A percentile compares a stretch with the other conserved stretches of the same genome.
These are phyloP conservation scores for Drosophila yakuba DNA, from an alignment of 1,140 invertebrate genomes.

Conservation along the genomic window DNA sequence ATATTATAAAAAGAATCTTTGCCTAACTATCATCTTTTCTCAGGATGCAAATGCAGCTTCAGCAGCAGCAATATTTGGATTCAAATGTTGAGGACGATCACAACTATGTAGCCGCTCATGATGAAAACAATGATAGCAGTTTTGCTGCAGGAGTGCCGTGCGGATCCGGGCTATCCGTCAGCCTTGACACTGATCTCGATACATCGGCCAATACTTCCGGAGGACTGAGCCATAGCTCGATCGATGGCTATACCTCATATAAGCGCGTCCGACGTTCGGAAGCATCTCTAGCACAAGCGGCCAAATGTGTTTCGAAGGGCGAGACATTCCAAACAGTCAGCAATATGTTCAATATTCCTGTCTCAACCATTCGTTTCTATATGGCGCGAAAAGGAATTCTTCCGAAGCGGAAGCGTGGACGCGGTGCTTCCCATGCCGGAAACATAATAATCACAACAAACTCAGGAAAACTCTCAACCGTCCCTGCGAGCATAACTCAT, in stretches of 20 bases:
- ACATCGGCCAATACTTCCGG: constrained; percentile 56
- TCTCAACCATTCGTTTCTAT: constrained; percentile 93
- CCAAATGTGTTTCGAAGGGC: constrained; percentile 91
- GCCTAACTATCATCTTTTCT: background rate
- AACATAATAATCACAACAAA: constrained; percentile 60
- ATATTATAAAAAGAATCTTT: too few species aligned
- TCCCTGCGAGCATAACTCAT: constrained; percentile 22
- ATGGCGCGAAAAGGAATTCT: constrained; percentile 93
- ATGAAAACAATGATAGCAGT: constrained; percentile 75
- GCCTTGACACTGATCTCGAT: constrained; percentile 67
- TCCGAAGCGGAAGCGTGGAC: constrained; percentile 90
- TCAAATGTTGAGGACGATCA: constrained; percentile 78
- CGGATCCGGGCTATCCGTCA: constrained; percentile 37
- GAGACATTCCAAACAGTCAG: constrained; percentile 93
- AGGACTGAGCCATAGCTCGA: constrained; percentile 54
- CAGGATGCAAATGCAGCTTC: constrained; percentile 38
- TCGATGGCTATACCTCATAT: constrained; percentile 66
- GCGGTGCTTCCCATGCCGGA: constrained; percentile 84
- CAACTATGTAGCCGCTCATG: constrained; percentile 77
- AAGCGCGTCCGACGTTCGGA: constrained; percentile 88
- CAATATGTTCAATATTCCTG: constrained; percentile 93
- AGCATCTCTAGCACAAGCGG: constrained; percentile 90
- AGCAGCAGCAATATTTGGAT: constrained; percentile 66
- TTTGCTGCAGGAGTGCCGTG: constrained; percentile 29
- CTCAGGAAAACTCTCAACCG: constrained; percentile 32